Percentiles rank a stretch among this genome's conserved stretches.
Evolutionary conservation across 2,797 vertebrate genomes (phyloP).

Genomic region (Cygnus olor): DNA sequence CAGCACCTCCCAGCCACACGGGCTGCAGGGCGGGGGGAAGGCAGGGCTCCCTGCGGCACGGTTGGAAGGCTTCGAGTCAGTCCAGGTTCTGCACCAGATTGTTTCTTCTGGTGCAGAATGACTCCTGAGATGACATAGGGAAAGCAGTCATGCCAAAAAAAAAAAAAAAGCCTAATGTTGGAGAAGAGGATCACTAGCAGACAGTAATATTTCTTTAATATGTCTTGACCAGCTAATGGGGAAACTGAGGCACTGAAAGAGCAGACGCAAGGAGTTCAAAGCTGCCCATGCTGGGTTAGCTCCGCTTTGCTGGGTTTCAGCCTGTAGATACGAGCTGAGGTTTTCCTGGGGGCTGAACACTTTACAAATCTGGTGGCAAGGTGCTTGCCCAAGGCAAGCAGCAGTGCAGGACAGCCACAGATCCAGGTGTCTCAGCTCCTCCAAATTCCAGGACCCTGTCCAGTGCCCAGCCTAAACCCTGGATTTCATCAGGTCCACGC

Average conservation of each 20-base stretch:
- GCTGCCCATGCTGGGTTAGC: fast-evolving
- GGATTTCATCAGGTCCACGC: fast-evolving
- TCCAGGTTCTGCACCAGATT: not conserved
- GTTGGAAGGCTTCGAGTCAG: not conserved
- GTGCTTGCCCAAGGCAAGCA: not conserved
- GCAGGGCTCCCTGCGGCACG: not conserved
- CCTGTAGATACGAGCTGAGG: fast-evolving
- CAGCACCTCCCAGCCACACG: fast-evolving
- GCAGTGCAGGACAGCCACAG: not conserved
- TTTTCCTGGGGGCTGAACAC: not conserved
- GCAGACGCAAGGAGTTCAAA: fast-evolving
- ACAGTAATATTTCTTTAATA: not conserved
- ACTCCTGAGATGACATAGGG: not conserved
- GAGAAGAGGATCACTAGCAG: not conserved
- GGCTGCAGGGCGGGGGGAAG: not conserved
- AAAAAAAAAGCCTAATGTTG: not conserved
- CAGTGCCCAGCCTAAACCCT: fast-evolving
- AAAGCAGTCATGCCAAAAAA: not conserved
- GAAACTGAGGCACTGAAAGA: not conserved
- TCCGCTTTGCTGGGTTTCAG: fast-evolving
- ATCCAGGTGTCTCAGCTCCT: not conserved
- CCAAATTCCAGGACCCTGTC: fast-evolving
- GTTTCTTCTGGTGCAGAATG: not conserved
- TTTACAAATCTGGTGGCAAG: not conserved
- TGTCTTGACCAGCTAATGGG: not conserved